Conservation (phyloP, 2,113 vertebrate species). For the Ranitomeya variabilis region DNA sequence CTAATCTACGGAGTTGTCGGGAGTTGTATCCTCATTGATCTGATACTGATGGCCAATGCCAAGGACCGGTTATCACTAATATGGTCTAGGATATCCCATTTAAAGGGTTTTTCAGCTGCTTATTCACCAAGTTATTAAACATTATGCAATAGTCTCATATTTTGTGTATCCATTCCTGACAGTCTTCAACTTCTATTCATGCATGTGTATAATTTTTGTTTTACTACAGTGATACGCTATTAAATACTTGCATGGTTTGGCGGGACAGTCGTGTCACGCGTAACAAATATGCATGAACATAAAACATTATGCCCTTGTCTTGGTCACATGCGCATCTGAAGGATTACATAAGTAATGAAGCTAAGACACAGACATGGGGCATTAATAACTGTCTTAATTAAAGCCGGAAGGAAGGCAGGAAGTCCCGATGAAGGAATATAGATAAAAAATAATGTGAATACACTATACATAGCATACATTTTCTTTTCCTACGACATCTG, state of each 20-base stretch:
- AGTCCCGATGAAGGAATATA: not conserved
- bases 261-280: not conserved
- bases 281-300: not conserved
- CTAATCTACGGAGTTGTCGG: too few species aligned
- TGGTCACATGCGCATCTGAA: not conserved
- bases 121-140: too few species aligned
- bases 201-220: not conserved
- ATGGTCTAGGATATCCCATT: too few species aligned
- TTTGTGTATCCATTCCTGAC: too few species aligned
- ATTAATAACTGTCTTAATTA: not conserved
- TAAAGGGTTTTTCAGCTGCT: too few species aligned
- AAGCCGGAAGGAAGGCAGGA: slow-evolving; percentile 8
- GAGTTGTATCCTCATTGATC: too few species aligned
- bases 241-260: not conserved
- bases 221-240: not conserved
- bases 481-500: not conserved
- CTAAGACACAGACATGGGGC: not conserved
- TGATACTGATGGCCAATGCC: too few species aligned
- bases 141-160: too few species aligned
- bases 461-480: not conserved
- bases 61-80: too few species aligned
- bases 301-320: not conserved
- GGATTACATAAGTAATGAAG: not conserved
- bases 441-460: slow-evolving; percentile 13
- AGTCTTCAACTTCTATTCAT: too few species aligned